Base-by-base conservation (phyloP, 2,797 vertebrate species). In the Carapus acus region DNA sequence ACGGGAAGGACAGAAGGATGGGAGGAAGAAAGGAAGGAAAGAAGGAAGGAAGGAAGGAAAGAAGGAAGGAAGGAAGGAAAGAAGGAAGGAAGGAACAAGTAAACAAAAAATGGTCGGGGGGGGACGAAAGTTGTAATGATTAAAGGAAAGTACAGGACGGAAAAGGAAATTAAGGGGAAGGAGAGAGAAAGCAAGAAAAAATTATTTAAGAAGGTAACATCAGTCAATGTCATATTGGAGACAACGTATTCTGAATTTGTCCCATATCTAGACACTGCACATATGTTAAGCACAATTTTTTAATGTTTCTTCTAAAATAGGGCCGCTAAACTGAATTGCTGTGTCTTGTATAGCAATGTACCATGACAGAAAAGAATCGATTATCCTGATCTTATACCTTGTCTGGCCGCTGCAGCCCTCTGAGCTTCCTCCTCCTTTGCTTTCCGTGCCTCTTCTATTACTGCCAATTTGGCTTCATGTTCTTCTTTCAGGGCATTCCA, bases 401-500 rank as follows among this genome's bases (percentile, higher is more conserved):
- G 83, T 43, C 62, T 88, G 58, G 76, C 58, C 0, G 49, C 68
- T 0, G 39, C 58, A 0, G 13, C 24, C 1, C 34, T 43, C 62
- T 65, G 43, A 12, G 62, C 27, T 2, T 2, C 63, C 46, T 76
- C 81, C 50, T 83, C 87, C 62, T 83, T 86, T 46, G 84, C 88
- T 65, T 88, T 86, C 67, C 87, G 91, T 21, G 78, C 88, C 11
- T 76, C 91, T 15, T 92, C 91, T 2, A 91, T 56, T 1, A 33
- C 72, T 2, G 91, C 90, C 76, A 91, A 0, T 62, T 91, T 93
- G 67, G 86, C 86, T 0, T 94, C 92, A 0, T 93, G 81, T 47
- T 58, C 69, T 51, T 94, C 91, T 51, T 93, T 92, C 56, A 91
- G 76, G 0, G 88, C 85, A 46, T 92, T 94, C 93, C 93, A 94